Evolutionary conservation across 2,797 vertebrate genomes (phyloP).

Genomic region (Intellagama lesueurii): DNA sequence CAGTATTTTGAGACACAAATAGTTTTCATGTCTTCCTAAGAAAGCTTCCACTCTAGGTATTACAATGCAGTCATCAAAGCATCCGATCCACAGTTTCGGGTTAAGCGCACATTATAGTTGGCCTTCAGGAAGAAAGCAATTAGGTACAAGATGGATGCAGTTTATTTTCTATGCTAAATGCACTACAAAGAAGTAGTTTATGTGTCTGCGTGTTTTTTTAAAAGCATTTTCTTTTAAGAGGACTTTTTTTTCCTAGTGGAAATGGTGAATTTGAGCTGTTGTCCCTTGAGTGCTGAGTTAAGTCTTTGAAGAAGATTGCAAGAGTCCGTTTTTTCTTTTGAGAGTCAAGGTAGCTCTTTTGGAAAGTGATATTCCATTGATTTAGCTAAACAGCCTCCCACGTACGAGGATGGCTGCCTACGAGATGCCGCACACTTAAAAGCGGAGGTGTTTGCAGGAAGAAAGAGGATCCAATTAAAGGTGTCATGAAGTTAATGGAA

Average conservation of each 20-base stretch:
- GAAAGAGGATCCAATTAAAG: slow-evolving; percentile 43
- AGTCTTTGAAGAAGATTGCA: slow-evolving; percentile 1
- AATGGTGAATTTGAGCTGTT: slow-evolving; percentile 26
- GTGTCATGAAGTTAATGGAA: slow-evolving; percentile 34
- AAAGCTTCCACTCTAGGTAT: slow-evolving; percentile 4
- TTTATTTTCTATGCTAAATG: slow-evolving; percentile 39
- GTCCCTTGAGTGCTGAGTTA: slow-evolving; percentile 6
- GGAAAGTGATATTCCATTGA: slow-evolving; percentile 21
- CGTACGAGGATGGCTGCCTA: background rate
- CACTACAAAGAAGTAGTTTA: slow-evolving; percentile 17
- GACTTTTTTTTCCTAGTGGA: background rate
- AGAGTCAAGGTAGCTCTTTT: background rate
- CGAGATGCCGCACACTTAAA: background rate
- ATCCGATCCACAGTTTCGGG: slow-evolving; percentile 46
- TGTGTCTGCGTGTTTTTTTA: background rate
- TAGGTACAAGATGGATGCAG: slow-evolving; percentile 47
- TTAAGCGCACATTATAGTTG: slow-evolving; percentile 26
- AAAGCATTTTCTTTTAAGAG: slow-evolving; percentile 7
- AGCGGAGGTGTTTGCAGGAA: slow-evolving; percentile 37
- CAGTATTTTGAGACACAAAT: background rate
- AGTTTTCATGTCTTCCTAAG: too few relatives aligned
- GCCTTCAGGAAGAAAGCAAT: slow-evolving; percentile 64
- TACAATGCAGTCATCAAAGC: slow-evolving; percentile 56
- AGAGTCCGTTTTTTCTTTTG: slow-evolving; percentile 22
- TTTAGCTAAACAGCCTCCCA: slow-evolving; percentile 23